phyloP scores from a whole-genome alignment of 2,797 vertebrate species.

The Malurus leucopterus region DNA sequence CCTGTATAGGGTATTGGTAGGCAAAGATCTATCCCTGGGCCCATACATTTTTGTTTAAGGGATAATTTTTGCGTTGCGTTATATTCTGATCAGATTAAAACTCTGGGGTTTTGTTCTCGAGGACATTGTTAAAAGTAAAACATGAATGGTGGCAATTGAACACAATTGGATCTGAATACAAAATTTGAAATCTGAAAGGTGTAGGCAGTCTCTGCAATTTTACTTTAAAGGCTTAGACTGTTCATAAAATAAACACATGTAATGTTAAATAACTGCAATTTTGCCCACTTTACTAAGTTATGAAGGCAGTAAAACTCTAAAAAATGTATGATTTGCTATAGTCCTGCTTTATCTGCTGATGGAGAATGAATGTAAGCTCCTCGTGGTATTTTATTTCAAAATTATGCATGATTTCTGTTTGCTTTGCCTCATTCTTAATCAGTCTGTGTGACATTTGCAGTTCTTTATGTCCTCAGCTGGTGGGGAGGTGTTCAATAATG shows the following conservation, averaged over 20 bases:
- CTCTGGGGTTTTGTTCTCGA: neutral
- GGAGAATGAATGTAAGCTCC: neutral
- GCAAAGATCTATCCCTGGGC: neutral
- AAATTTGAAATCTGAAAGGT: neutral
- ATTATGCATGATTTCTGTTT: neutral
- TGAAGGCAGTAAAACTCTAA: neutral
- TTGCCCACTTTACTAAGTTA: neutral
- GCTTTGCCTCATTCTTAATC: neutral
- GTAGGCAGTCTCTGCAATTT: neutral
- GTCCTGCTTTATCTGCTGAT: neutral
- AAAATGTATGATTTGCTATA: neutral
- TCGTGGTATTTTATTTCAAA: neutral
- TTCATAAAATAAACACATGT: neutral
- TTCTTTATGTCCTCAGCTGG: neutral
- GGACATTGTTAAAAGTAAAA: neutral
- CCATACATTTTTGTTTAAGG: neutral
- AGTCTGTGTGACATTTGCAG: neutral
- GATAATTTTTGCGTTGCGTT: neutral
- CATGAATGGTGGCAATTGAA: neutral
- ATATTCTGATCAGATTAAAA: neutral
- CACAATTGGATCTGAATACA: neutral
- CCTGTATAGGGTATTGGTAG: neutral
- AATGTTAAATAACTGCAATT: neutral
- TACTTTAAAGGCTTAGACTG: neutral
- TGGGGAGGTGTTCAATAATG: conserved; percentile 28